Evolutionary conservation across 2,888 invertebrate genomes (phyloP).

Genomic region (Heliconius erato): DNA sequence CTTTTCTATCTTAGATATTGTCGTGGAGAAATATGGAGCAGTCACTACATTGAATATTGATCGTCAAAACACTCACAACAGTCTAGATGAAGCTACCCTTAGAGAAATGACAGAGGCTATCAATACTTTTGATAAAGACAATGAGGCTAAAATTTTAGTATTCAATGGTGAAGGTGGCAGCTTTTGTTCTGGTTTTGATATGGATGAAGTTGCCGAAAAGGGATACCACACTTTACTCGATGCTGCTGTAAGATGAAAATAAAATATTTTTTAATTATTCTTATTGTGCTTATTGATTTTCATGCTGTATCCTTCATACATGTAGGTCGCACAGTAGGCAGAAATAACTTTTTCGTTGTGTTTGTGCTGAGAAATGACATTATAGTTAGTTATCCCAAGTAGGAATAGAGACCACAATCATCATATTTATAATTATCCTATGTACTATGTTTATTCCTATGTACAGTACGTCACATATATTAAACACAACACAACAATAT

Average conservation of each 20-base stretch:
- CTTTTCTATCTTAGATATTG: slow-evolving; percentile 67
- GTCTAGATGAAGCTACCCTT: slow-evolving; percentile 90
- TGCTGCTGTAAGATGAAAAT: slow-evolving; percentile 71
- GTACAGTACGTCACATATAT: too few species aligned
- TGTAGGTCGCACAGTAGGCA: too few species aligned
- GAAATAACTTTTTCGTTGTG: neutral
- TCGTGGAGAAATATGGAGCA: slow-evolving; percentile 87
- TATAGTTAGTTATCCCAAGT: neutral
- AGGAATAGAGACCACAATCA: too few species aligned
- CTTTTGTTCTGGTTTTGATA: slow-evolving; percentile 97
- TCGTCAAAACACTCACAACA: slow-evolving; percentile 93
- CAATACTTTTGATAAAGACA: slow-evolving; percentile 92
- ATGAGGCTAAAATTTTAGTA: slow-evolving; percentile 89
- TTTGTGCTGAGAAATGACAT: neutral
- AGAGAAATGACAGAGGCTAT: slow-evolving; percentile 89
- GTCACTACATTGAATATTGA: slow-evolving; percentile 95
- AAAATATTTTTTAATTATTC: neutral
- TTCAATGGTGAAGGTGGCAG: slow-evolving; percentile 96
- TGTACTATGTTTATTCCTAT: too few species aligned
- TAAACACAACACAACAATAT: too few species aligned
- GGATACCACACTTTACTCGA: slow-evolving; percentile 71
- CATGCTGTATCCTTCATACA: too few species aligned
- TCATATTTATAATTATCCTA: too few species aligned
- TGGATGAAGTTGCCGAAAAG: slow-evolving; percentile 88
- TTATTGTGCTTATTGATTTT: neutral